These are phyloP conservation scores for Steinernema khuongi DNA, from an alignment of 1,140 invertebrate species.

Conservation along the genomic window DNA sequence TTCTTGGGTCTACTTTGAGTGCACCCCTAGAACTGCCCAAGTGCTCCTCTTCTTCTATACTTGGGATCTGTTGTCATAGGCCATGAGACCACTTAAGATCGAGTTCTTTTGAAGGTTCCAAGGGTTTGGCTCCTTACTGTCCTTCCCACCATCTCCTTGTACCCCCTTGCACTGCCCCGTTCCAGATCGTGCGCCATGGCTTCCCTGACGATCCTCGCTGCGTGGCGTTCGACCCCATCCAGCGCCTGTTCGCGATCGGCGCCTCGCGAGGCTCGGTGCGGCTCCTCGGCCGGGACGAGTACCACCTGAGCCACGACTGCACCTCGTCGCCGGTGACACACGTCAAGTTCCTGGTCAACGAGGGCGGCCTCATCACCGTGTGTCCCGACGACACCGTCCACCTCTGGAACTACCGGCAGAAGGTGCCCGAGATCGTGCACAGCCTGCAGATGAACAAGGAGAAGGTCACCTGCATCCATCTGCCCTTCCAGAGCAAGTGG, in stretches of 20 bases:
- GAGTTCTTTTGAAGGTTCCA: not conserved
- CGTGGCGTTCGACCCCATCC: conserved; percentile 92
- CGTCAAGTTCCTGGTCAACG: conserved; percentile 87
- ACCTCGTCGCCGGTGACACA: conserved; percentile 69
- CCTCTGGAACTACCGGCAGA: conserved; percentile 93
- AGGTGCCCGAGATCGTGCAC: conserved; percentile 85
- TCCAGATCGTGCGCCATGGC: conserved; percentile 69
- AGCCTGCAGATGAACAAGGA: conserved; percentile 92
- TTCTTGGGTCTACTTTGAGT: conserved; percentile 17
- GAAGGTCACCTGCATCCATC: conserved; percentile 82
- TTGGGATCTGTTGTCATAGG: conserved; percentile 6
- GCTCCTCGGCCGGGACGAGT: conserved; percentile 88
- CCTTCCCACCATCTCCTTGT: not conserved
- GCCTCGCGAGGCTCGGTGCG: conserved; percentile 87
- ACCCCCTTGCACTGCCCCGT: not conserved
- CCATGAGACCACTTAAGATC: not conserved
- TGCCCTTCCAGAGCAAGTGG: conserved; percentile 96
- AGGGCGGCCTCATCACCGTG: conserved; percentile 85
- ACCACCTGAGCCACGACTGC: conserved; percentile 73
- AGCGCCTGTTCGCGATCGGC: conserved; percentile 89
- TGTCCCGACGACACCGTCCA: conserved; percentile 90
- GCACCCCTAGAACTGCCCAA: not conserved
- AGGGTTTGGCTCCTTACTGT: not conserved
- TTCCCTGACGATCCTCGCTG: conserved; percentile 95
- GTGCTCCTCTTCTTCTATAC: not conserved